Percentiles rank a stretch among this genome's conserved stretches.
These are phyloP conservation scores for Procambarus virginalis DNA, from an alignment of 1,140 invertebrate genomes.

Conservation along the genomic window DNA sequence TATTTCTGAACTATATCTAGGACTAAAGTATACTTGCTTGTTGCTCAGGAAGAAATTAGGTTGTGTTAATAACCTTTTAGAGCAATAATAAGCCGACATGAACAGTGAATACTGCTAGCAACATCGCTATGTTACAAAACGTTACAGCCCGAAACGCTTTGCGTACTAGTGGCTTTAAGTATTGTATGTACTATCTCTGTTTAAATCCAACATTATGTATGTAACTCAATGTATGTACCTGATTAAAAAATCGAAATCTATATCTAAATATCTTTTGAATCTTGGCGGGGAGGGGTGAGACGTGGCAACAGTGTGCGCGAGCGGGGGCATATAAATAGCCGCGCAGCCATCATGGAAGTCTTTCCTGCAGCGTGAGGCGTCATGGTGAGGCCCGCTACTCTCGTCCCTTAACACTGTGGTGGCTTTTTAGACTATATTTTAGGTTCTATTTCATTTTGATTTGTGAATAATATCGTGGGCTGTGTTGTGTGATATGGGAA, in stretches of 20 bases:
- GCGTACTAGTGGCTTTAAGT: background rate
- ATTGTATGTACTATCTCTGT: background rate
- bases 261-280: background rate
- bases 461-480: background rate
- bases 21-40: too few species aligned
- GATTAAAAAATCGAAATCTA: background rate
- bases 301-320: background rate
- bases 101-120: too few species aligned
- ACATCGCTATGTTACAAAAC: too few species aligned
- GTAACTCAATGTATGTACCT: background rate
- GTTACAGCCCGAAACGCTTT: too few species aligned
- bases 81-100: too few species aligned
- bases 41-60: too few species aligned
- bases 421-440: background rate
- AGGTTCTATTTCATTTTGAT: background rate
- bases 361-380: background rate
- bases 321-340: background rate
- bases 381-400: background rate
- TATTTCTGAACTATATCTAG: too few species aligned
- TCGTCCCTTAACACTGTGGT: too few species aligned
- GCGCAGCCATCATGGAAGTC: background rate
- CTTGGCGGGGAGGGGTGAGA: background rate
- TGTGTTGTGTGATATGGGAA: background rate
- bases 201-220: background rate
- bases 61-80: too few species aligned